Evolutionary conservation across 2,888 invertebrate species (phyloP).

Genomic region (Criorhina ranunculi): DNA sequence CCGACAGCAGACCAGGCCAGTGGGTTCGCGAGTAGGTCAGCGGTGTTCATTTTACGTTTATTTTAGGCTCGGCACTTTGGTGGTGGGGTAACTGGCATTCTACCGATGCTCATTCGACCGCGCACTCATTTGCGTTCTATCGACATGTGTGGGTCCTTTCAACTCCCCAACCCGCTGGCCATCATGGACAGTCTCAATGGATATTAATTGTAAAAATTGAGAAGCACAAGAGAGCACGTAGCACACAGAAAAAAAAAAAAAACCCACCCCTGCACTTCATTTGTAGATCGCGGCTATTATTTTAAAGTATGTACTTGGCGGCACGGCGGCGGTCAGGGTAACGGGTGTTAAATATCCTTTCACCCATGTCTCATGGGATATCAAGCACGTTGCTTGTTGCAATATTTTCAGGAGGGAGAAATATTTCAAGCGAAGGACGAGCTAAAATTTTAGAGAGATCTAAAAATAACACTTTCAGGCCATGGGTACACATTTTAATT

Average conservation of each 20-base stretch:
- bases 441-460: not conserved
- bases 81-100: slow-evolving; percentile 27
- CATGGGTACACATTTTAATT: slow-evolving; percentile 46
- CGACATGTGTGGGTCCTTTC: slow-evolving; percentile 31
- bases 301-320: no score
- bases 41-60: slow-evolving; percentile 62
- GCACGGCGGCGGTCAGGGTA: not conserved
- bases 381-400: slow-evolving; percentile 14
- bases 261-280: slow-evolving; percentile 3
- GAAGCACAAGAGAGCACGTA: not conserved
- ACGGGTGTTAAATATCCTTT: slow-evolving; percentile 5
- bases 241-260: slow-evolving; percentile 4
- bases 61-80: slow-evolving; percentile 27
- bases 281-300: slow-evolving; percentile 36
- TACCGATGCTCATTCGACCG: slow-evolving; percentile 58
- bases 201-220: slow-evolving; percentile 57
- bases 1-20: not conserved
- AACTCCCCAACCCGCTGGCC: not conserved
- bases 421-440: slow-evolving; percentile 34
- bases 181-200: slow-evolving; percentile 31
- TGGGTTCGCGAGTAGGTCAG: slow-evolving; percentile 50
- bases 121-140: slow-evolving; percentile 44
- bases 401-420: slow-evolving; percentile 19
- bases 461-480: slow-evolving; percentile 38
- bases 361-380: not conserved